These are phyloP conservation scores for Zosterops hypoxanthus DNA, from an alignment of 2,113 vertebrate genomes.

Conservation along the genomic window DNA sequence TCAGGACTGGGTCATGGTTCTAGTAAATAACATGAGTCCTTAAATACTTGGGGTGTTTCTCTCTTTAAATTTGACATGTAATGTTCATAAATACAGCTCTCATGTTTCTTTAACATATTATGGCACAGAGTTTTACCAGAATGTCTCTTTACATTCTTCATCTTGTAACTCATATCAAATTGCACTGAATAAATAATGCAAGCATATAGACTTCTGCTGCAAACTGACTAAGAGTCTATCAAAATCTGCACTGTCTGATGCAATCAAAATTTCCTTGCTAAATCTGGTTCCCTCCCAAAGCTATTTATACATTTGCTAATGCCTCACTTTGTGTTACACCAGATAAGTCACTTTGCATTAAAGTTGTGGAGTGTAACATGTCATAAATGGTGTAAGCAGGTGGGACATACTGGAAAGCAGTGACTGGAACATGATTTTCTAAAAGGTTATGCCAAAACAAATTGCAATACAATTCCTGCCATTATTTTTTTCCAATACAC, in stretches of 20 bases:
- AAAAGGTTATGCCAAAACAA: neutral
- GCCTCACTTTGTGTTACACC: slow-evolving; percentile 40
- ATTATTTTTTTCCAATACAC: neutral
- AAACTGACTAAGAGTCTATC: slow-evolving; percentile 28
- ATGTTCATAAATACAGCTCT: neutral
- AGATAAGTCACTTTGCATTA: slow-evolving; percentile 43
- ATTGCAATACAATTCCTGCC: neutral
- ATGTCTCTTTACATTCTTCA: slow-evolving; percentile 4
- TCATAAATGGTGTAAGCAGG: neutral
- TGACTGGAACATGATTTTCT: neutral
- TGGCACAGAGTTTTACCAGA: neutral
- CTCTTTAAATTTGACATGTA: neutral
- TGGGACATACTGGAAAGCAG: slow-evolving; percentile 12
- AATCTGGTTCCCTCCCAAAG: neutral
- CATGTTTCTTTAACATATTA: neutral
- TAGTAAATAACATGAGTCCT: neutral
- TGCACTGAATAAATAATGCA: slow-evolving; percentile 56
- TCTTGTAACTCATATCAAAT: slow-evolving; percentile 22
- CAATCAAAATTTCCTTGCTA: slow-evolving; percentile 31
- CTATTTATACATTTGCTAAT: slow-evolving; percentile 40
- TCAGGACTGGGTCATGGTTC: neutral
- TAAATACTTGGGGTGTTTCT: neutral
- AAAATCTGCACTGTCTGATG: slow-evolving; percentile 25
- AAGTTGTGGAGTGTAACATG: neutral
- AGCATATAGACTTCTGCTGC: neutral